These are phyloP conservation scores for Brachionichthys hirsutus DNA, from an alignment of 2,113 vertebrate species.

Conservation along the genomic window DNA sequence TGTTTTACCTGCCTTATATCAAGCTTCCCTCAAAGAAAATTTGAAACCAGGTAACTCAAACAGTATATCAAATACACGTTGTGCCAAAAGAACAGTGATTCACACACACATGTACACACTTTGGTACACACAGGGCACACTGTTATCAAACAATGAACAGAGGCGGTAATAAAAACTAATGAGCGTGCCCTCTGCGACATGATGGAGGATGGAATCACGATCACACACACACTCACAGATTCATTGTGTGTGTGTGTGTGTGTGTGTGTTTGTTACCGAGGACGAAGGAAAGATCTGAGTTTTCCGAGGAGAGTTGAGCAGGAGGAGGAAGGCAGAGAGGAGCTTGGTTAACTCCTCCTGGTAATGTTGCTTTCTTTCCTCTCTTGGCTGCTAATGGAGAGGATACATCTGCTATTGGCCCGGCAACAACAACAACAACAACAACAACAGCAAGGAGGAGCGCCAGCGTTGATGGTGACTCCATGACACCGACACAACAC, in stretches of 20 bases:
- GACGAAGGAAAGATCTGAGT: constrained; percentile 18
- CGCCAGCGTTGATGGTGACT: neutral
- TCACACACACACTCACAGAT: constrained; percentile 2
- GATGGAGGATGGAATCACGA: constrained; percentile 7
- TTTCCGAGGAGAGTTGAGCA: constrained; percentile 23
- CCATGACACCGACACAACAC: no score
- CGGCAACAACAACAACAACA: constrained; percentile 21
- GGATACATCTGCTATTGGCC: constrained; percentile 36
- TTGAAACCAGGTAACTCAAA: neutral
- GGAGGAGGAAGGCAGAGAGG: constrained; percentile 19
- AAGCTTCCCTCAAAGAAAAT: constrained; percentile 5
- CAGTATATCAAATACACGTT: constrained; percentile 15
- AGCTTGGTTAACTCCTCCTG: constrained; percentile 44
- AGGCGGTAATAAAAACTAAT: constrained; percentile 39
- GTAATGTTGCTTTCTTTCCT: constrained; percentile 53
- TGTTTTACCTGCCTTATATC: neutral
- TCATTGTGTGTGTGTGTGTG: constrained; percentile 5
- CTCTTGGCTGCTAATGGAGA: constrained; percentile 49
- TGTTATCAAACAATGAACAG: constrained; percentile 4
- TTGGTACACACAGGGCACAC: neutral
- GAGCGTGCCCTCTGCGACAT: constrained; percentile 2
- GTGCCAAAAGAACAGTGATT: neutral
- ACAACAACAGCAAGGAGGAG: constrained; percentile 1
- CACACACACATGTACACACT: neutral
- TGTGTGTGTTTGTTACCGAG: neutral